These are phyloP conservation scores for Neodontobutis hainanensis DNA, from an alignment of 2,113 vertebrate genomes.

Conservation along the genomic window DNA sequence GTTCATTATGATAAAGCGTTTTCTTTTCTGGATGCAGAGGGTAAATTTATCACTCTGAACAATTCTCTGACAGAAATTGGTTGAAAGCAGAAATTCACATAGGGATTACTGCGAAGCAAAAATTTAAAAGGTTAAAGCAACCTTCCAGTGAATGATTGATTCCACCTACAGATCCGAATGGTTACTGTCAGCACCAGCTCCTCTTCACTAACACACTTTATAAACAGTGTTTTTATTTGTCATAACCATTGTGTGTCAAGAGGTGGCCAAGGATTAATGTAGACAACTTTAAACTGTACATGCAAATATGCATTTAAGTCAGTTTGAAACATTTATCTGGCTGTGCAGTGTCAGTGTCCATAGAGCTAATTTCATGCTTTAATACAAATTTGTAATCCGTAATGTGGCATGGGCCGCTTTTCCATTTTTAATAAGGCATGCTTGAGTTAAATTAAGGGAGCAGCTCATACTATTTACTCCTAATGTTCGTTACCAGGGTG, in stretches of 20 bases:
- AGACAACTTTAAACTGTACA: conserved; percentile 25
- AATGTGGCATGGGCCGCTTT: conserved; percentile 54
- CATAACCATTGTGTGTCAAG: conserved; percentile 21
- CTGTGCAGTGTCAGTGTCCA: conserved; percentile 11
- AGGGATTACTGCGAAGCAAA: conserved; percentile 27
- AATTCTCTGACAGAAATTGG: conserved; percentile 48
- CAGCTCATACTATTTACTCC: conserved; percentile 64
- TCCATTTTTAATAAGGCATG: conserved; percentile 72
- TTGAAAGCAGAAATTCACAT: conserved; percentile 51
- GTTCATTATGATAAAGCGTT: conserved; percentile 64
- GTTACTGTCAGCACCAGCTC: neutral
- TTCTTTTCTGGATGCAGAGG: conserved; percentile 11
- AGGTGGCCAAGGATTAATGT: conserved; percentile 51
- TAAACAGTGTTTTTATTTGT: conserved; percentile 51
- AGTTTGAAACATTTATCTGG: conserved; percentile 46
- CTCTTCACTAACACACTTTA: conserved; percentile 9
- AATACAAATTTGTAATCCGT: conserved; percentile 64
- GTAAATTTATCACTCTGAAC: conserved; percentile 48
- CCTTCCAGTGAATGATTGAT: conserved; percentile 39
- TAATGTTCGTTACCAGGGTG: conserved; percentile 62
- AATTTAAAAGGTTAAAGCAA: conserved; percentile 40
- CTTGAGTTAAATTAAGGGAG: conserved; percentile 56
- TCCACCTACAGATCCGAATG: conserved; percentile 16
- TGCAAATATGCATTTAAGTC: conserved; percentile 27
- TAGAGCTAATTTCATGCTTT: conserved; percentile 68